These are phyloP conservation scores for Malacoraja senta DNA, from an alignment of 2,797 vertebrate genomes.

Conservation along the genomic window DNA sequence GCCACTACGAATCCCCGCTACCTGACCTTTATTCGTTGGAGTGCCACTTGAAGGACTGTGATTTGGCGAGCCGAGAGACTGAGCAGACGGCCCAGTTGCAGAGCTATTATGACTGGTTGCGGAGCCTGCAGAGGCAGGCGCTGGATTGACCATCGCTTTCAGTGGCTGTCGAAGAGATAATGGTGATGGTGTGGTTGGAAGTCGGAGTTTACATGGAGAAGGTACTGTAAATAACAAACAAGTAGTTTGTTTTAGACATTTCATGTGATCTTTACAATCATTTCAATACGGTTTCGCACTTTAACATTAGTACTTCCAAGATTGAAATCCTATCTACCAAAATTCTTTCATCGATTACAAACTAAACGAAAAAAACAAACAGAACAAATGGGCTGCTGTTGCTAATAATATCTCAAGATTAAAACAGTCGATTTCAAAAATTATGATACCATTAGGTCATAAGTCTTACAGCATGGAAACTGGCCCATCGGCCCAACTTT, in stretches of 20 bases:
- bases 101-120: slow-evolving; percentile 57
- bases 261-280: not conserved
- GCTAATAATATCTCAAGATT: not conserved
- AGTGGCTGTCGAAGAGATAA: slow-evolving; percentile 84
- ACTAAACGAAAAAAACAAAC: too few relatives aligned
- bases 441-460: not conserved
- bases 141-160: slow-evolving; percentile 78
- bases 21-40: slow-evolving; percentile 77
- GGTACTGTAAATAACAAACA: slow-evolving; percentile 78
- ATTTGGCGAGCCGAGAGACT: slow-evolving; percentile 53
- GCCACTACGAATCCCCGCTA: slow-evolving; percentile 71
- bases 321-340: not conserved
- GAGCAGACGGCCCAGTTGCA: slow-evolving; percentile 55
- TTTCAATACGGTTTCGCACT: not conserved
- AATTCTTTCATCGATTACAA: not conserved
- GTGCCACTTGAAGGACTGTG: slow-evolving; percentile 61
- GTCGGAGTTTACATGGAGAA: slow-evolving; percentile 87
- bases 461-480: not conserved
- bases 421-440: not conserved
- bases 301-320: not conserved
- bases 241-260: slow-evolving; percentile 32
- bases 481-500: too few relatives aligned
- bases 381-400: not conserved
- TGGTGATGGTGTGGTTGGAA: slow-evolving; percentile 80
- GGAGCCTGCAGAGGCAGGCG: slow-evolving; percentile 51